Conservation (phyloP, 2,113 vertebrate species). For the Ovis aries region ARS-UI_Ramb_v3.0 NC_056058.1:70408001-70408500, state of each 20-base stretch:
- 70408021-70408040: not conserved
- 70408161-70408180: not conserved
- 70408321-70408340: not conserved
- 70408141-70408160: not conserved
- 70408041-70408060: not conserved
- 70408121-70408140: not conserved
- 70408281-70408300: not conserved
- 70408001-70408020: not conserved
- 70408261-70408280: not conserved
- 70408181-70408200: not conserved
- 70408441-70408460: not conserved
- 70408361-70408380: not conserved
- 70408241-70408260: not conserved
- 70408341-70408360: not conserved
- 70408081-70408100: not conserved
- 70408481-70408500: not conserved
- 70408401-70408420: not conserved
- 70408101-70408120: not conserved
- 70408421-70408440: not conserved
- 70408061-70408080: not conserved
- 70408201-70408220: fast-evolving
- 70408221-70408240: not conserved
- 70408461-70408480: not conserved
- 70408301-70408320: not conserved
- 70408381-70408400: not conserved